phyloP scores from a whole-genome alignment of 2,797 vertebrate species.

The Lepilemur septentrionalis region DNA sequence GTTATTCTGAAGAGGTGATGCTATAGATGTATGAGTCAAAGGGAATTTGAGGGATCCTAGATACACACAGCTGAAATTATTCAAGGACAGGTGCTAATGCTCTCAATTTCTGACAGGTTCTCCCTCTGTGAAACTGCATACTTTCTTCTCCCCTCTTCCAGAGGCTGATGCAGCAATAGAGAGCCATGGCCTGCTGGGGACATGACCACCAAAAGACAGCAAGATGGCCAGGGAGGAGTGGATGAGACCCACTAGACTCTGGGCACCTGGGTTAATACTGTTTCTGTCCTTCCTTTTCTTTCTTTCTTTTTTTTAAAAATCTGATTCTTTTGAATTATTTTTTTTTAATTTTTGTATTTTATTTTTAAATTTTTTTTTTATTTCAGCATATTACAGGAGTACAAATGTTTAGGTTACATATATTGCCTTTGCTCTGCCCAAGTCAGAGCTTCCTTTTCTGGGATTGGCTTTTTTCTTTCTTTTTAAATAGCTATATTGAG shows the following conservation, averaged over 20 bases:
- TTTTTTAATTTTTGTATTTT: too few species aligned
- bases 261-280: not conserved
- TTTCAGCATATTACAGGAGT: too few species aligned
- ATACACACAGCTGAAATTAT: not conserved
- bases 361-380: too few species aligned
- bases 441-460: not conserved
- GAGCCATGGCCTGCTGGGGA: not conserved
- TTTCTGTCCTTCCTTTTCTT: not conserved
- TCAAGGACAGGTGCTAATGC: not conserved
- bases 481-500: not conserved
- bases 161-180: rapidly evolving
- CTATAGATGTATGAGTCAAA: not conserved
- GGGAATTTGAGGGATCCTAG: not conserved
- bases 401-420: too few species aligned
- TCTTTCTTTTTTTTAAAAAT: too few species aligned
- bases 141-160: not conserved
- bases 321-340: too few species aligned
- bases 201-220: not conserved
- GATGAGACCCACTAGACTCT: not conserved
- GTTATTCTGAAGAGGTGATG: not conserved
- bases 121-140: not conserved
- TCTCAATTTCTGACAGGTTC: not conserved
- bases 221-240: too few species aligned
- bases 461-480: not conserved
- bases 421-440: too few species aligned